A percentile compares a stretch with the other conserved stretches of the same genome.
Evolutionary conservation across 1,140 invertebrate genomes (phyloP).

Genomic region (Theocolax elegans): DNA sequence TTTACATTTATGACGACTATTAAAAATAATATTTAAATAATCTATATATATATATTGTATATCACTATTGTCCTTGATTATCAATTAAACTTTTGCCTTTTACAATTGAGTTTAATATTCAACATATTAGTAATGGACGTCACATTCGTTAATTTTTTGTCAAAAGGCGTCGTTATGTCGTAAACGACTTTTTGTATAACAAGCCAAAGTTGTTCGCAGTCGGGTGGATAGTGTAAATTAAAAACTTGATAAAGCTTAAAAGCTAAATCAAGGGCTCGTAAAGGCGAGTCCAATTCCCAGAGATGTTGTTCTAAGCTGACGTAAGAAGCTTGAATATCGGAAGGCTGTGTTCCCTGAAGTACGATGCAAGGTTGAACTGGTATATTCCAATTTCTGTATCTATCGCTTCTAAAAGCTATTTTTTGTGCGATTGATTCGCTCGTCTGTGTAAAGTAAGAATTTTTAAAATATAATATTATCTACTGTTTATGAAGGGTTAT

Average conservation of each 20-base stretch:
- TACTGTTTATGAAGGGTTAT: neutral
- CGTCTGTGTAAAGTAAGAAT: neutral
- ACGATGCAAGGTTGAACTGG: conserved; percentile 8
- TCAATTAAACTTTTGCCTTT: neutral
- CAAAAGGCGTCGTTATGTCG: neutral
- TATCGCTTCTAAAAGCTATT: conserved; percentile 4
- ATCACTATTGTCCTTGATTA: too few relatives aligned
- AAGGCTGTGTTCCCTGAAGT: neutral
- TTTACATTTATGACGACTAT: too few relatives aligned
- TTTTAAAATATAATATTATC: neutral
- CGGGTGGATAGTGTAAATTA: conserved; percentile 3
- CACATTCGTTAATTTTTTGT: conserved; percentile 4
- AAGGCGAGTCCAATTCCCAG: conserved; percentile 14
- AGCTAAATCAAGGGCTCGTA: neutral
- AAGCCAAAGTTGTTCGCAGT: conserved; percentile 10
- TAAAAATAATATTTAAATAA: too few relatives aligned
- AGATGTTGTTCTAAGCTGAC: conserved; percentile 9
- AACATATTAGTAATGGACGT: neutral
- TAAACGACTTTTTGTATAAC: conserved; percentile 7
- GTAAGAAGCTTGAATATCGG: conserved; percentile 18
- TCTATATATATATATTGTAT: too few relatives aligned
- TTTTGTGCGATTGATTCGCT: neutral
- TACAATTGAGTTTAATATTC: neutral
- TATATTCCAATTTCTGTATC: conserved; percentile 15
- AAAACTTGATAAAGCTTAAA: conserved; percentile 31